Percentiles rank a stretch among this genome's conserved stretches.
Conservation (phyloP, 2,113 vertebrate genomes). For the Varanus komodoensis region DNA sequence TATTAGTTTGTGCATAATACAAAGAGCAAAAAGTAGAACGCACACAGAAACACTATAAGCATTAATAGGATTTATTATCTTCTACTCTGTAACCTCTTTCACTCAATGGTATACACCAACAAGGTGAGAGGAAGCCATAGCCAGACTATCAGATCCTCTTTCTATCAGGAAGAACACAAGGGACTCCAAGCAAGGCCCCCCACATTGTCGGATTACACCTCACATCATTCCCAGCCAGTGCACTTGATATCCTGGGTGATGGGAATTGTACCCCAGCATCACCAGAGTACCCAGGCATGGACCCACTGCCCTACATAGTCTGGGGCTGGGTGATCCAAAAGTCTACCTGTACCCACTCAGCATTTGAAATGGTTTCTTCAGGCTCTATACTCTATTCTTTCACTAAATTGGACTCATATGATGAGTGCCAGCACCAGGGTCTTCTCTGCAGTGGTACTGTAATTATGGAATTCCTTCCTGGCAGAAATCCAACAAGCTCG, state of each 20-base stretch:
- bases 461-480: not conserved
- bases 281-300: not conserved
- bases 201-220: too few species aligned
- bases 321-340: not conserved
- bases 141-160: not conserved
- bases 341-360: not conserved
- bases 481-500: not conserved
- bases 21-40: not conserved
- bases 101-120: not conserved
- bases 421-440: not conserved
- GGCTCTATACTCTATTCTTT: not conserved
- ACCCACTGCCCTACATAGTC: not conserved
- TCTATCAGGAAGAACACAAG: not conserved
- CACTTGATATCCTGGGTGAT: too few species aligned
- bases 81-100: not conserved
- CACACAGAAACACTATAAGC: not conserved
- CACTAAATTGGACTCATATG: not conserved
- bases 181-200: not conserved
- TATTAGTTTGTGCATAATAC: not conserved
- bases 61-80: not conserved
- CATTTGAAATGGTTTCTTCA: not conserved
- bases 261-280: not conserved
- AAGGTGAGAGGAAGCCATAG: not conserved
- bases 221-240: too few species aligned
- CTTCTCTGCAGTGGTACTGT: not conserved